These are phyloP conservation scores for Hippolais icterina DNA, from an alignment of 2,113 vertebrate species.

Conservation along the genomic window DNA sequence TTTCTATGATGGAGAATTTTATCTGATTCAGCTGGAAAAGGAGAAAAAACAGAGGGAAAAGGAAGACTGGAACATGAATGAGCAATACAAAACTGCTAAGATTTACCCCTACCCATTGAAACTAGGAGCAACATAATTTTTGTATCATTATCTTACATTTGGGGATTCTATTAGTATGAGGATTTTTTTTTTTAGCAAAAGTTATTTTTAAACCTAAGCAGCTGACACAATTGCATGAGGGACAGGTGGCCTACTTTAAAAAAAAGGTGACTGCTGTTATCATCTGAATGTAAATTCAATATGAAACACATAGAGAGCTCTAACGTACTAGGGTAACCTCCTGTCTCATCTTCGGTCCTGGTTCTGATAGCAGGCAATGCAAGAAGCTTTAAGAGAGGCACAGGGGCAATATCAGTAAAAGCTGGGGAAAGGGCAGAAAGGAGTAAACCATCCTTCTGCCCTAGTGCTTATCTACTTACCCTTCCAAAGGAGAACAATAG, in stretches of 20 bases:
- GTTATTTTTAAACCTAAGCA: conserved; percentile 46
- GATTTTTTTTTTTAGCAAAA: background rate
- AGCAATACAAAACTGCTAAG: background rate
- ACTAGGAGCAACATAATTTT: background rate
- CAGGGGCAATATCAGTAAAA: background rate
- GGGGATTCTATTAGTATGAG: background rate
- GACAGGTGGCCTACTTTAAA: conserved; percentile 34
- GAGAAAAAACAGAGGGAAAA: background rate
- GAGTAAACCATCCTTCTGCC: background rate
- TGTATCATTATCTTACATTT: background rate
- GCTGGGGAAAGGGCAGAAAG: background rate
- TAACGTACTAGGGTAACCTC: background rate
- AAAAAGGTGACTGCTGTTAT: background rate
- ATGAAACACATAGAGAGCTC: background rate
- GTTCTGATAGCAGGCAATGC: background rate
- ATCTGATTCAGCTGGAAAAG: background rate
- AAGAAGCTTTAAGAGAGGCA: background rate
- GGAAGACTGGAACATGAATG: background rate
- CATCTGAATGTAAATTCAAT: background rate
- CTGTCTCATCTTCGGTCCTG: background rate
- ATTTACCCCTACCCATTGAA: background rate
- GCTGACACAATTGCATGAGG: conserved; percentile 27
- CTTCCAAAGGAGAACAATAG: background rate
- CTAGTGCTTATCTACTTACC: background rate
- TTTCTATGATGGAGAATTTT: background rate